Evolutionary conservation across 2,113 vertebrate genomes (phyloP).

Genomic region (Ammodytes marinus): DNA sequence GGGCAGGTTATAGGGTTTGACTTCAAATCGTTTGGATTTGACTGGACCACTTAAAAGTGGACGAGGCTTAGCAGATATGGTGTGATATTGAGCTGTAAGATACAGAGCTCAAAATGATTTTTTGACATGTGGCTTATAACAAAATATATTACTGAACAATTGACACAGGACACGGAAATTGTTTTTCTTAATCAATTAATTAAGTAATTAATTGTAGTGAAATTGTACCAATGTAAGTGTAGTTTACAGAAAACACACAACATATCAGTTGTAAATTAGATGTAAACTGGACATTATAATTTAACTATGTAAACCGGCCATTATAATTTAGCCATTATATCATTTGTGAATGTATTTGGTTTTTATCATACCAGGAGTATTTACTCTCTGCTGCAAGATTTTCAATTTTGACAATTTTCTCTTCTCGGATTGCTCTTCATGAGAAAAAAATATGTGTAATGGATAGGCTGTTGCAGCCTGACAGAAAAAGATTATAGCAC

Average conservation of each 20-base stretch:
- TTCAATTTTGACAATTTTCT: not conserved
- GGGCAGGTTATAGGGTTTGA: not conserved
- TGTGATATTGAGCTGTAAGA: not conserved
- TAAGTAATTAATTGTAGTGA: not conserved
- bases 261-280: not conserved
- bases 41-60: not conserved
- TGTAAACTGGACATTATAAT: not conserved
- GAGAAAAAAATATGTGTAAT: conserved; percentile 1
- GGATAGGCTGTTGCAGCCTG: conserved; percentile 1
- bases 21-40: not conserved
- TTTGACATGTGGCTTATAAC: not conserved
- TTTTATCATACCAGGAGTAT: not conserved
- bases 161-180: not conserved
- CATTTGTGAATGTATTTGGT: not conserved
- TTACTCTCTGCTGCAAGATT: not conserved
- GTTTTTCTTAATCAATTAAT: not conserved
- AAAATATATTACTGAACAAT: not conserved
- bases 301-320: no score
- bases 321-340: not conserved
- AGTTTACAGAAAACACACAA: conserved; percentile 2
- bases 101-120: not conserved
- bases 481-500: conserved; percentile 7
- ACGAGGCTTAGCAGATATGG: not conserved
- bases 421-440: not conserved
- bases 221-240: not conserved